A percentile compares a stretch with the other conserved stretches of the same genome.
Evolutionary conservation across 2,113 vertebrate species (phyloP).

Genomic region (Oryctolagus cuniculus): DNA sequence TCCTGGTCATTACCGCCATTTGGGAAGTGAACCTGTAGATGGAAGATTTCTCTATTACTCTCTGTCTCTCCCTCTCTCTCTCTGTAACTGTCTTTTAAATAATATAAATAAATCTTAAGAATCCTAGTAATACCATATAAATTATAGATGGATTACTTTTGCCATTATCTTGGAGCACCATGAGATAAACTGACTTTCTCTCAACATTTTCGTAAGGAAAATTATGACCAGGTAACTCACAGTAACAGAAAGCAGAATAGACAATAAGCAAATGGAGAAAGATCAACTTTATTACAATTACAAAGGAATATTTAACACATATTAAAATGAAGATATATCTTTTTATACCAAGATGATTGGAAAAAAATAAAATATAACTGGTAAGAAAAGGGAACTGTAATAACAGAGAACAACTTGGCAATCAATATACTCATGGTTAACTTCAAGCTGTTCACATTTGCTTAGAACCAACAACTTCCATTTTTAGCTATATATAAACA

Average conservation of each 20-base stretch:
- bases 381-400: not conserved
- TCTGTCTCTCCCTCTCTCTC: too few relatives aligned
- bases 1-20: too few relatives aligned
- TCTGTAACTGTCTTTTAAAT: too few relatives aligned
- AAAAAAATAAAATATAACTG: not conserved
- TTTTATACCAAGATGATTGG: not conserved
- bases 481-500: not conserved
- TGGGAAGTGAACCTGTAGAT: too few relatives aligned
- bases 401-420: not conserved
- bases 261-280: constrained; percentile 26
- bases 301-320: not conserved
- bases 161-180: not conserved
- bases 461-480: not conserved
- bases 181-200: constrained; percentile 26
- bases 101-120: not conserved
- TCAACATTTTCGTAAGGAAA: constrained; percentile 54
- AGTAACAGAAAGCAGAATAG: constrained; percentile 41
- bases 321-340: constrained; percentile 6
- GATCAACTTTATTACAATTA: not conserved
- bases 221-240: not conserved
- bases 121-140: not conserved
- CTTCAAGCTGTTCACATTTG: not conserved
- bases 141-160: not conserved
- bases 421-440: not conserved
- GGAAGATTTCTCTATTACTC: not conserved